phyloP scores from a whole-genome alignment of 2,888 invertebrate genomes.

The Troglohyphantes excavatus region DNA sequence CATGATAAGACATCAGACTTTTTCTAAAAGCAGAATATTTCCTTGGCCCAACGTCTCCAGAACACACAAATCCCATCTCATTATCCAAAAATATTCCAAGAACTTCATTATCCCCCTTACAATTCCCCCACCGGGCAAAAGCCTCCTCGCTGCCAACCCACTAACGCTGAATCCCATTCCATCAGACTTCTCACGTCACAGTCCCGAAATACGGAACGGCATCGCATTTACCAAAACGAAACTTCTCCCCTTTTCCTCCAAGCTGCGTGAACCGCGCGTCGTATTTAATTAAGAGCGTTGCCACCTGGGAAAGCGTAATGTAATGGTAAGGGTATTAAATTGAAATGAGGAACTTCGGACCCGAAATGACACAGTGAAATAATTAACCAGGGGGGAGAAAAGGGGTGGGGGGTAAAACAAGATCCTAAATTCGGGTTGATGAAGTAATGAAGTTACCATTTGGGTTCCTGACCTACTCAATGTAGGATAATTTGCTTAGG shows the following conservation, averaged over 20 bases:
- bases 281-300: slow-evolving; percentile 64
- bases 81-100: slow-evolving; percentile 2
- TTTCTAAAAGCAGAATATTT: neutral
- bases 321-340: slow-evolving; percentile 53
- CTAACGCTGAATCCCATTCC: neutral
- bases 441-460: slow-evolving; percentile 65
- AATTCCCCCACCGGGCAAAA: neutral
- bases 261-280: slow-evolving; percentile 47
- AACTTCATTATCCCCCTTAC: neutral
- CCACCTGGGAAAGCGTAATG: slow-evolving; percentile 49
- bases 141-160: neutral
- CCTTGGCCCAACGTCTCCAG: neutral
- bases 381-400: slow-evolving; percentile 45
- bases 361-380: slow-evolving; percentile 59
- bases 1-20: too few species aligned
- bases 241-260: slow-evolving; percentile 24
- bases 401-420: neutral
- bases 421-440: slow-evolving; percentile 32
- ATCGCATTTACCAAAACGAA: slow-evolving; percentile 3
- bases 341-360: slow-evolving; percentile 49
- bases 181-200: slow-evolving; percentile 5
- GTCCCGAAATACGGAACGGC: neutral
- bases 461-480: slow-evolving; percentile 57
- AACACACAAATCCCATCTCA: neutral
- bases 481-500: slow-evolving; percentile 53